These are phyloP conservation scores for Montipora efflorescens DNA, from an alignment of 64 coral and sea anemone species.

Conservation along the genomic window DNA sequence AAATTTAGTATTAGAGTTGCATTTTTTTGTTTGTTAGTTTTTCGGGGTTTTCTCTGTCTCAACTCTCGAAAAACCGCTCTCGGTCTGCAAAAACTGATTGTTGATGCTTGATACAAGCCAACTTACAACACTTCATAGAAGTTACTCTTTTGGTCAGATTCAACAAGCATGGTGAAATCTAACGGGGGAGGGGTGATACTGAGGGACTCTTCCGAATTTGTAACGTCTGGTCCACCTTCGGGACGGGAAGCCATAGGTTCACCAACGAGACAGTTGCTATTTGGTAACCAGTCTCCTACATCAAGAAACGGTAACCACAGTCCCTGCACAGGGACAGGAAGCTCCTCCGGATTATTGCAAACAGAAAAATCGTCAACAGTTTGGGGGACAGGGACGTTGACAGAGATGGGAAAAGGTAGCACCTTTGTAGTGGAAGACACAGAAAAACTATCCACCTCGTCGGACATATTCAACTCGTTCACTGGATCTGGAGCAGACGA, in stretches of 20 bases:
- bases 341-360: neutral
- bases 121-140: conserved; percentile 58
- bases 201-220: neutral
- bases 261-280: neutral
- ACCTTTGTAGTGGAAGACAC: too few species aligned
- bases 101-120: conserved; percentile 39
- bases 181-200: neutral
- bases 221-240: neutral
- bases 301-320: neutral
- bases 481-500: neutral
- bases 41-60: too few species aligned
- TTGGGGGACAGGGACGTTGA: neutral
- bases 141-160: conserved; percentile 36
- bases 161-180: conserved; percentile 1
- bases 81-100: neutral
- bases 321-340: neutral
- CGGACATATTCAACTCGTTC: neutral
- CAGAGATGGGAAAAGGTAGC: neutral
- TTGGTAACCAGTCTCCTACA: neutral
- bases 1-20: too few species aligned
- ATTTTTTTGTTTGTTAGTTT: too few species aligned
- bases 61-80: neutral
- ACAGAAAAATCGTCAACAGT: neutral
- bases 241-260: neutral
- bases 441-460: neutral